A percentile compares a stretch with the other conserved stretches of the same genome.
Evolutionary conservation across 2,113 vertebrate genomes (phyloP).

Genomic region (Gadus macrocephalus): DNA sequence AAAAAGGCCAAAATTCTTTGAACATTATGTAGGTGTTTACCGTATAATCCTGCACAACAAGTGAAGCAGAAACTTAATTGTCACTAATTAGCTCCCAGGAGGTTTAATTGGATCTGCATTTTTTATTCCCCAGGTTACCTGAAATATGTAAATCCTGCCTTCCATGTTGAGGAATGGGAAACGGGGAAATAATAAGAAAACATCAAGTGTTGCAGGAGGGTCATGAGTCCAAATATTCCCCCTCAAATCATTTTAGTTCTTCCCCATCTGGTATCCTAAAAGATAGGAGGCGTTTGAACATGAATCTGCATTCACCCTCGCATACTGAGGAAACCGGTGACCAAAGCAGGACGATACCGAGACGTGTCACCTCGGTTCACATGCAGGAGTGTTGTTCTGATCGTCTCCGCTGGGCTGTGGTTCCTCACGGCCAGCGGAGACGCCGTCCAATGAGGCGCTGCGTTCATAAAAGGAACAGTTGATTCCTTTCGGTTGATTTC

Average conservation of each 20-base stretch:
- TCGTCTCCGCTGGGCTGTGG: no score
- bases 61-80: conserved; percentile 80
- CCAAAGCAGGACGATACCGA: no score
- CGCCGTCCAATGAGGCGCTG: conserved; percentile 48
- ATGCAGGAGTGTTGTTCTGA: no score
- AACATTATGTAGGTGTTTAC: conserved; percentile 76
- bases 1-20: conserved; percentile 70
- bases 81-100: conserved; percentile 79
- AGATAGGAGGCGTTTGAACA: no score
- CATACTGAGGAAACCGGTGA: no score
- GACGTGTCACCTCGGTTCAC: no score
- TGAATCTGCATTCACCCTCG: no score
- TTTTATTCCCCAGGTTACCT: conserved; percentile 79
- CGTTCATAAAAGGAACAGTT: conserved; percentile 32
- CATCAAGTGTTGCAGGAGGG: conserved; percentile 44
- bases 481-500: conserved; percentile 63
- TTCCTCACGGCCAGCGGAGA: conserved; percentile 9
- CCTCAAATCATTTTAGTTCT: no score
- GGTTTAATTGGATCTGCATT: conserved; percentile 75
- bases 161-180: conserved; percentile 45
- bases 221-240: no score
- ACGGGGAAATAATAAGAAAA: conserved; percentile 44
- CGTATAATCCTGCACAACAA: conserved; percentile 76
- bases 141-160: conserved; percentile 73
- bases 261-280: no score